These are phyloP conservation scores for Calameuta idolon DNA, from an alignment of 2,888 invertebrate genomes.

Conservation along the genomic window DNA sequence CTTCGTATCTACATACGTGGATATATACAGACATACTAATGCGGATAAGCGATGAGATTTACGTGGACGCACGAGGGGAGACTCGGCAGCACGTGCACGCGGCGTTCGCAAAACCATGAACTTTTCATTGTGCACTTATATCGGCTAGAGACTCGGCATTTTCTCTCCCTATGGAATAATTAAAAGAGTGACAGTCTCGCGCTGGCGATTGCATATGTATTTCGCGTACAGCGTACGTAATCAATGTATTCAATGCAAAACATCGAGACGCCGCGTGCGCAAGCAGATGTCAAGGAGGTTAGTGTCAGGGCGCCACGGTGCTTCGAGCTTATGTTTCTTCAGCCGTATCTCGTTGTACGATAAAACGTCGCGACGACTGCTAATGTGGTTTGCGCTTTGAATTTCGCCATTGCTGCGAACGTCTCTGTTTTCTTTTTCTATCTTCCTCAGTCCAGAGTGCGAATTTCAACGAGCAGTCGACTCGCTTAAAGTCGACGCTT, in stretches of 20 bases:
- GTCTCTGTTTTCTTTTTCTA: neutral
- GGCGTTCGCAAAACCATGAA: neutral
- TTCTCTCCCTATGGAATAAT: neutral
- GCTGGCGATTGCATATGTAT: slow-evolving; percentile 44
- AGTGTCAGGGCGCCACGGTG: slow-evolving; percentile 30
- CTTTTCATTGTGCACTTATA: neutral
- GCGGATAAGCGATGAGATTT: neutral
- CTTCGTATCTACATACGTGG: too few species aligned
- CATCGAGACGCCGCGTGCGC: slow-evolving; percentile 40
- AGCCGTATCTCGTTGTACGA: slow-evolving; percentile 1
- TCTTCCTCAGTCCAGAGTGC: neutral
- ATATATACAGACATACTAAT: neutral
- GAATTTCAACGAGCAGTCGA: neutral
- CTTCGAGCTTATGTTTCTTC: slow-evolving; percentile 6
- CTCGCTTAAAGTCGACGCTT: neutral
- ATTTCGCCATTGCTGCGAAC: neutral
- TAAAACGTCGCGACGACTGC: neutral
- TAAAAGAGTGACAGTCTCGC: neutral
- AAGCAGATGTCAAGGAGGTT: slow-evolving; percentile 56
- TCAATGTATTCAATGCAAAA: slow-evolving; percentile 57
- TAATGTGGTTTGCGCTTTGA: neutral
- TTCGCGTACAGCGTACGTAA: slow-evolving; percentile 38
- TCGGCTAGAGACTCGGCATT: neutral
- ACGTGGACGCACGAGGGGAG: neutral
- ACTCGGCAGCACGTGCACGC: neutral